Percentiles rank a stretch among this genome's conserved stretches.
Evolutionary conservation across 2,888 invertebrate species (phyloP).

Genomic region (Ectemnius continuus): DNA sequence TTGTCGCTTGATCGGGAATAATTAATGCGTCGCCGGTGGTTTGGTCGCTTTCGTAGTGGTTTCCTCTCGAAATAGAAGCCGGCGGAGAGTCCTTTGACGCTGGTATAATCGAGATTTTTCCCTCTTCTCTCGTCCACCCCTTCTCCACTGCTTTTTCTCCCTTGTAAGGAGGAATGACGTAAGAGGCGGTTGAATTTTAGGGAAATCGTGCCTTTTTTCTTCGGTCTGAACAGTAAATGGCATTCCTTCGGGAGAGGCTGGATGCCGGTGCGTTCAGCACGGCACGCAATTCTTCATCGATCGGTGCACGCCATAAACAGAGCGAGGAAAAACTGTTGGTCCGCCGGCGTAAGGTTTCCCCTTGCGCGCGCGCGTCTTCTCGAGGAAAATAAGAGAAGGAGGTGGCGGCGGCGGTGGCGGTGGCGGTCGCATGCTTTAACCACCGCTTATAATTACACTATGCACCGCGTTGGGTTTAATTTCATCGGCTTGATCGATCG

Average conservation of each 20-base stretch:
- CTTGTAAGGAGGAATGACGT: not conserved
- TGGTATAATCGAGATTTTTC: constrained; percentile 7
- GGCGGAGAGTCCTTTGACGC: constrained; percentile 14
- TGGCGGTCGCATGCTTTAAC: constrained; percentile 30
- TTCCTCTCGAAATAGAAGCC: not conserved
- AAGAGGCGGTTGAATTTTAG: not conserved
- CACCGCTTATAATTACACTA: constrained; percentile 30
- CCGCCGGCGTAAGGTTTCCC: constrained; percentile 40
- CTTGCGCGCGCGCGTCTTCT: constrained; percentile 17
- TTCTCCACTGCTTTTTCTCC: not conserved
- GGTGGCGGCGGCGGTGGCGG: constrained; percentile 20
- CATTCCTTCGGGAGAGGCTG: not conserved
- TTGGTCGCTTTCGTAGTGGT: constrained; percentile 7
- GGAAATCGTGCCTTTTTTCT: not conserved
- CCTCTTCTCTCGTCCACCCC: not conserved
- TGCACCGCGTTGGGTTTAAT: constrained; percentile 20
- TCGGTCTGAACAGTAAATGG: not conserved
- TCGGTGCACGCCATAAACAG: constrained; percentile 44
- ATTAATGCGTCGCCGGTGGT: not conserved
- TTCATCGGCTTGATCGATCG: not conserved
- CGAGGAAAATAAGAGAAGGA: not conserved
- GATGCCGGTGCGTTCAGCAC: constrained; percentile 28
- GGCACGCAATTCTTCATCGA: constrained; percentile 39
- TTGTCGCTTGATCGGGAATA: no score
- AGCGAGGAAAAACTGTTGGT: constrained; percentile 48